phyloP scores from a whole-genome alignment of 2,888 invertebrate genomes.

The Endotricha flammealis region DNA sequence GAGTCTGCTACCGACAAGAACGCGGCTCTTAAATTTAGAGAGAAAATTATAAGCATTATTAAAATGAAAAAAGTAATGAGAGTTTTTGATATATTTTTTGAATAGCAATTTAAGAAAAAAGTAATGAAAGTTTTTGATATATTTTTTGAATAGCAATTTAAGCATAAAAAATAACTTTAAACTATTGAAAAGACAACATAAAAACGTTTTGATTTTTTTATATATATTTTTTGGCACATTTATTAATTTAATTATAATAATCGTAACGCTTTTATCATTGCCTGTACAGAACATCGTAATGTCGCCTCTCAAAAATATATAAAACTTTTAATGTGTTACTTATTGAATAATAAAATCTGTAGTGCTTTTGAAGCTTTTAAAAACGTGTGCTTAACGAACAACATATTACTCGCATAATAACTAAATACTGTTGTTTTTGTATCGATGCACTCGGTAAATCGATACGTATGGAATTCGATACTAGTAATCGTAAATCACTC shows the following conservation, averaged over 20 bases:
- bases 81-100: too few species aligned
- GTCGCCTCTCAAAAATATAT: background rate
- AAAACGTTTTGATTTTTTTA: too few species aligned
- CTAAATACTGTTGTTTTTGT: conserved; percentile 38
- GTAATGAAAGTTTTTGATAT: too few species aligned
- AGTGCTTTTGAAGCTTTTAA: conserved; percentile 9
- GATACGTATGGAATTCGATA: conserved; percentile 51
- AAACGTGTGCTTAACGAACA: conserved; percentile 16
- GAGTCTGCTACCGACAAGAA: too few species aligned
- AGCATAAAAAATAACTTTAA: too few species aligned
- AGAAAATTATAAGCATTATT: too few species aligned
- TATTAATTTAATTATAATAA: background rate
- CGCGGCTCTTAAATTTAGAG: too few species aligned
- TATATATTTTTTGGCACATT: too few species aligned
- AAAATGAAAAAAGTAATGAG: too few species aligned
- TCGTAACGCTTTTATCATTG: background rate
- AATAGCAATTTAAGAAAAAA: too few species aligned
- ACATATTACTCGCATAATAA: conserved; percentile 39
- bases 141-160: too few species aligned
- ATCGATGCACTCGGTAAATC: conserved; percentile 44
- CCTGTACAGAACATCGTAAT: background rate
- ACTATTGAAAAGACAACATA: too few species aligned
- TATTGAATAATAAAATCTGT: conserved; percentile 1
- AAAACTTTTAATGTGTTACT: conserved; percentile 3
- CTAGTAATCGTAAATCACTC: conserved; percentile 62